Evolutionary conservation across 1,140 invertebrate species (phyloP).

Genomic region (Brachystomella parvula): DNA sequence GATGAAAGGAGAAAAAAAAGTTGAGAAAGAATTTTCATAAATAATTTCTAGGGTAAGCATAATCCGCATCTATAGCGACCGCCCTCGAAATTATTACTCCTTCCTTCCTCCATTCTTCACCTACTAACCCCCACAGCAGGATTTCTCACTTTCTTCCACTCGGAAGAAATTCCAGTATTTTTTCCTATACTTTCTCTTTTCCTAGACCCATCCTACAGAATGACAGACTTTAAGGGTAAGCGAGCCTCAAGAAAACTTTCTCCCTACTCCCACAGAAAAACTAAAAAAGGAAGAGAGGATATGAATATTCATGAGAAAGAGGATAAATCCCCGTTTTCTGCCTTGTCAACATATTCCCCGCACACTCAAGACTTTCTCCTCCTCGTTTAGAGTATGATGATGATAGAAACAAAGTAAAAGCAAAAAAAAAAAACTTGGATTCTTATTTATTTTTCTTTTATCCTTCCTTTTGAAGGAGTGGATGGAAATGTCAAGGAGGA

Average conservation of each 20-base stretch:
- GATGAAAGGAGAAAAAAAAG: background rate
- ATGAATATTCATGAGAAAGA: conserved; percentile 8
- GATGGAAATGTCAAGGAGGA: conserved; percentile 4
- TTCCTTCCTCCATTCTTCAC: background rate
- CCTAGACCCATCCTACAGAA: background rate
- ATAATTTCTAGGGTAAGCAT: background rate
- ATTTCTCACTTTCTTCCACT: no score
- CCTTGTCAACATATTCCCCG: conserved; percentile 7
- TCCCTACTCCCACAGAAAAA: background rate
- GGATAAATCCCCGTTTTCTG: conserved; percentile 7
- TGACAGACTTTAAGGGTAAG: background rate
- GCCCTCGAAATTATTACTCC: background rate
- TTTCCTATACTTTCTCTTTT: background rate
- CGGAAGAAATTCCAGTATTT: no score
- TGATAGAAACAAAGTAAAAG: background rate
- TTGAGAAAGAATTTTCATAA: conserved; percentile 6
- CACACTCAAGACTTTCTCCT: background rate
- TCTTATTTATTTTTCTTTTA: no score
- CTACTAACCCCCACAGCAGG: background rate
- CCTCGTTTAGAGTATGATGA: background rate
- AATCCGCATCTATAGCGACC: background rate
- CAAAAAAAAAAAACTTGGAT: no score
- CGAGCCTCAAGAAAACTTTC: background rate
- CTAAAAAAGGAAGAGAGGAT: no score
- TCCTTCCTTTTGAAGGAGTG: background rate